Conservation (phyloP, 2,113 vertebrate species). For the Sinocyclocheilus rhinocerous region DNA sequence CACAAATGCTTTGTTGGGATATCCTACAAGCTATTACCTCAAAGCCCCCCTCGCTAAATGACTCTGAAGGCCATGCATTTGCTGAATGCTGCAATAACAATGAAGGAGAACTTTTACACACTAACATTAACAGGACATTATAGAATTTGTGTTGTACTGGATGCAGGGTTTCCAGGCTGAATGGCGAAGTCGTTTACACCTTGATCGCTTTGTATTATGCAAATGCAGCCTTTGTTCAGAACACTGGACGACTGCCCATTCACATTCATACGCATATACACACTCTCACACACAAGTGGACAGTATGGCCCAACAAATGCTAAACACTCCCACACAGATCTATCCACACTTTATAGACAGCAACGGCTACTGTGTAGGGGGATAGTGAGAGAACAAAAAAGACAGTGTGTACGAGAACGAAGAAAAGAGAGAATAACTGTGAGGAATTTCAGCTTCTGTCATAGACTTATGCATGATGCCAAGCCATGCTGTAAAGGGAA, state of each 20-base stretch:
- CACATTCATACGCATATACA: conserved; percentile 26
- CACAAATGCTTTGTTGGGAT: not conserved
- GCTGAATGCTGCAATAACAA: conserved; percentile 22
- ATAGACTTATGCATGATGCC: conserved; percentile 27
- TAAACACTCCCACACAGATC: conserved; percentile 42
- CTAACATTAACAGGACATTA: conserved; percentile 48
- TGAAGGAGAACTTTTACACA: conserved; percentile 32
- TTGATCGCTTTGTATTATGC: conserved; percentile 46
- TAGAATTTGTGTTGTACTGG: conserved; percentile 37
- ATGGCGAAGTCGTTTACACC: conserved; percentile 41
- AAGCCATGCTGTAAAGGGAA: conserved; percentile 39
- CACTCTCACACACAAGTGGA: conserved; percentile 44
- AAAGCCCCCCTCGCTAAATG: not conserved
- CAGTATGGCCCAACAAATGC: conserved; percentile 49
- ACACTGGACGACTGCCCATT: conserved; percentile 42
- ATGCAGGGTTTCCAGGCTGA: conserved; percentile 47
- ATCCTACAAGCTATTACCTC: not conserved
- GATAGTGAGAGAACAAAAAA: conserved; percentile 44
- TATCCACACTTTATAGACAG: conserved; percentile 31
- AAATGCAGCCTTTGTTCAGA: conserved; percentile 37
- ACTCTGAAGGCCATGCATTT: not conserved
- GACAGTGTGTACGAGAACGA: conserved; percentile 32
- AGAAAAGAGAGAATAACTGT: conserved; percentile 11
- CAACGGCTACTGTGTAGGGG: conserved; percentile 25
- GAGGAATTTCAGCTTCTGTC: conserved; percentile 38